Percentiles rank a stretch among this genome's conserved stretches.
These are phyloP conservation scores for Anhinga rufa DNA, from an alignment of 2,113 vertebrate genomes.

Conservation along the genomic window DNA sequence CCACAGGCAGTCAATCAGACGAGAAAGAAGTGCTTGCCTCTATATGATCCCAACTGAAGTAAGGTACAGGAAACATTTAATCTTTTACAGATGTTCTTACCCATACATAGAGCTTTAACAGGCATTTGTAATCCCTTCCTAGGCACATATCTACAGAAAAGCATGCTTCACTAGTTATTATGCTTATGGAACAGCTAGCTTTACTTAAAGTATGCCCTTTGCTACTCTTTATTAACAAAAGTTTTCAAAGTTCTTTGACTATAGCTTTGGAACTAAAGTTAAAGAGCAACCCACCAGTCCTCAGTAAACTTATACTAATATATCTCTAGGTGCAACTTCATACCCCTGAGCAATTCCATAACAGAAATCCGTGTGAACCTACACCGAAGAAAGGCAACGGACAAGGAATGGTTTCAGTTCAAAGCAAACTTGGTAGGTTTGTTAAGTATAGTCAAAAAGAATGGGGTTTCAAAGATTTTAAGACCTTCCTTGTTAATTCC, in stretches of 20 bases:
- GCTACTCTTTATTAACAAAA: neutral
- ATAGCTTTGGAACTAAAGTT: neutral
- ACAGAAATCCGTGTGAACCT: neutral
- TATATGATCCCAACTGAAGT: neutral
- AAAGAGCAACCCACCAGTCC: neutral
- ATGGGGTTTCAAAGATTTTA: neutral
- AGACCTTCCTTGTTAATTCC: neutral
- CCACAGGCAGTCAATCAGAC: neutral
- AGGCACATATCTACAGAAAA: neutral
- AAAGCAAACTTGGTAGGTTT: neutral
- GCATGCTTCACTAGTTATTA: neutral
- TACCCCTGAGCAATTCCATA: neutral
- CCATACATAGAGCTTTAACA: neutral
- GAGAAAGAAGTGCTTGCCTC: neutral
- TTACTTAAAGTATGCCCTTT: neutral
- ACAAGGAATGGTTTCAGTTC: neutral
- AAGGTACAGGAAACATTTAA: neutral
- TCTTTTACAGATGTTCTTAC: neutral
- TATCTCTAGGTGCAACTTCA: neutral
- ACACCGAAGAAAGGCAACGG: neutral
- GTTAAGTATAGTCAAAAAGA: neutral
- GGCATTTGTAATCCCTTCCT: neutral
- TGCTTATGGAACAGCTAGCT: neutral
- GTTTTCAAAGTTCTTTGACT: neutral
- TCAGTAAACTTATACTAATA: neutral